Conservation (phyloP, 1,140 invertebrate species). For the Pogonognathellus flavescens region DNA sequence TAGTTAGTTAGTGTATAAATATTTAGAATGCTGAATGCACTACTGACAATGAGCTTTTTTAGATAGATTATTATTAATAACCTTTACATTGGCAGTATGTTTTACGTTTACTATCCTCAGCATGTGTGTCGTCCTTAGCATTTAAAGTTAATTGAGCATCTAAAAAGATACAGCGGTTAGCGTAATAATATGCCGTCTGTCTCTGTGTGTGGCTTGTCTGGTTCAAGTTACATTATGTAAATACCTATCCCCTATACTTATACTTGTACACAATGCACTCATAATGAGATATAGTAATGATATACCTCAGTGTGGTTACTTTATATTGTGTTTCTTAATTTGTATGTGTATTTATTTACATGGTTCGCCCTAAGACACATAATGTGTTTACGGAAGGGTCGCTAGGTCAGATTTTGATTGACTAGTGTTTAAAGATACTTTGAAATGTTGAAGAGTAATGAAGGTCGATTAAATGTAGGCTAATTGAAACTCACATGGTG, state of each 20-base stretch:
- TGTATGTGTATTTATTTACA: too few species aligned
- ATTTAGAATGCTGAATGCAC: too few species aligned
- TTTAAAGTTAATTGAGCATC: not conserved
- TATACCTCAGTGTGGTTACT: not conserved
- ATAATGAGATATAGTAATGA: not conserved
- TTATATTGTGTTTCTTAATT: not conserved
- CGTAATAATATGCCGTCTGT: not conserved
- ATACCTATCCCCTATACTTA: too few species aligned
- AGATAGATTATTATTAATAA: not conserved
- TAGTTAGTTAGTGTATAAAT: too few species aligned
- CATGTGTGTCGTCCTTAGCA: conserved; percentile 7
- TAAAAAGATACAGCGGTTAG: not conserved
- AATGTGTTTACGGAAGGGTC: not conserved
- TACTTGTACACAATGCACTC: too few species aligned
- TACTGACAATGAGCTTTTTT: too few species aligned
- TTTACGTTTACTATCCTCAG: too few species aligned
- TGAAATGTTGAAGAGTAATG: conserved; percentile 16
- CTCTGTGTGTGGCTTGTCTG: not conserved
- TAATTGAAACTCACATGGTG: conserved; percentile 44
- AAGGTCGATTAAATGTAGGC: conserved; percentile 44
- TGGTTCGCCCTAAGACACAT: not conserved
- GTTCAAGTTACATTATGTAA: too few species aligned
- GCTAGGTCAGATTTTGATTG: conserved; percentile 30
- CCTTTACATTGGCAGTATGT: not conserved
- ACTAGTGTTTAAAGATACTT: not conserved